Base-by-base conservation (phyloP, 2,888 invertebrate genomes). In the Leptopterna dolabrata region DNA sequence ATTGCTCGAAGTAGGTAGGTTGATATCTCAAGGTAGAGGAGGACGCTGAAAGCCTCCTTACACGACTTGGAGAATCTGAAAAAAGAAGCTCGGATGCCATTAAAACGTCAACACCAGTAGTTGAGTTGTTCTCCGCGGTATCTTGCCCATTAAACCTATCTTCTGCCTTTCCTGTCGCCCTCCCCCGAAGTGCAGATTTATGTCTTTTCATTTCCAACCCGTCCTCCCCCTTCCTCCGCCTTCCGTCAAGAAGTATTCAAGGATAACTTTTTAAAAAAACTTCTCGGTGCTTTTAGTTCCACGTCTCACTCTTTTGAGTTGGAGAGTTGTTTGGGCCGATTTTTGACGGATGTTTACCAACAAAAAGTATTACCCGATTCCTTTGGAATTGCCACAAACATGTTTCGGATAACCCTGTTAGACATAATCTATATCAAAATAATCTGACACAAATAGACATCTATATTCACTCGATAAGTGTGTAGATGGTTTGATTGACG, bases 81-180 rank as follows among this genome's bases (percentile, higher is more conserved):
- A 24, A 24, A 24, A 27, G 24, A 24, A 63, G 24, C 63, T 24
- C 63, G 27, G 81, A 81, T 81, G 51, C 81, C 81, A 81, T 81
- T 81, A 81, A 51, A 81, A 81, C 36, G 81, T 81, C 81, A 81
- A 81, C 81, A 81, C 81, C 81, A 81, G 81, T 81, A 81, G 81
- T 81, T 81, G 81, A 81, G 55, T 55, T 55, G 81, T 81, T 51
- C 76, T n/a, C 29, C 30, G 14, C n/a, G 47, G 55, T 81, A 81
- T 81, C 81, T 55, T 47, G 51, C 47, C 81, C 81, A 81, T 81
- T 81, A 81, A 81, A 81, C 81, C 81, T 81, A 81, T 81, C 81
- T 55, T 45, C 16, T 55, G 4, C 81, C 63, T 27, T 63, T 63
- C 24, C 51, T 29, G 51, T 14, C 6, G 63, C 19, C 63, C 63